Conservation (phyloP, 2,113 vertebrate species). For the Chionodraco myersi region DNA sequence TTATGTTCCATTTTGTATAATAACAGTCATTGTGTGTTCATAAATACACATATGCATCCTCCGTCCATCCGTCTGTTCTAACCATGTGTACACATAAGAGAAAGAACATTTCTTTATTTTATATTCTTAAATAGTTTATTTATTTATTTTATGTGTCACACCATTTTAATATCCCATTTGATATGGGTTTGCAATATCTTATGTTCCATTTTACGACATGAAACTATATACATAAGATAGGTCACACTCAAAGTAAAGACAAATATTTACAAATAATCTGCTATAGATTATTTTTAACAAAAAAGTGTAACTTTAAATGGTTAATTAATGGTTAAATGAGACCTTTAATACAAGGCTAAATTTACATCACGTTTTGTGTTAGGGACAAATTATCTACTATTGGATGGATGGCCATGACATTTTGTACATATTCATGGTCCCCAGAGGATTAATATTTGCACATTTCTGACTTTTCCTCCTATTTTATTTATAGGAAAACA, state of each 20-base stretch:
- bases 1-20: constrained; percentile 7
- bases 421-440: not conserved
- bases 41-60: constrained; percentile 15
- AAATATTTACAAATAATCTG: not conserved
- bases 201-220: too few species aligned
- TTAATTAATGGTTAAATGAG: too few species aligned
- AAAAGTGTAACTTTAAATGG: too few species aligned
- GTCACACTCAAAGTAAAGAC: not conserved
- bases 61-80: constrained; percentile 21
- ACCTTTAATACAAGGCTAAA: not conserved
- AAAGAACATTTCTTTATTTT: constrained; percentile 18
- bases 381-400: not conserved
- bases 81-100: not conserved
- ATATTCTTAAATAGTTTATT: not conserved
- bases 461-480: not conserved
- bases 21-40: constrained; percentile 27
- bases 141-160: not conserved
- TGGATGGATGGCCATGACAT: not conserved
- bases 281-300: not conserved
- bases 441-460: not conserved
- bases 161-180: not conserved
- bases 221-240: too few species aligned
- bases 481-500: too few species aligned
- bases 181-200: not conserved
- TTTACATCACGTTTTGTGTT: not conserved